Percentiles rank a stretch among this genome's conserved stretches.
These are phyloP conservation scores for Tokudaia muenninki DNA, from an alignment of 2,797 vertebrate species.

Conservation along the genomic window DNA sequence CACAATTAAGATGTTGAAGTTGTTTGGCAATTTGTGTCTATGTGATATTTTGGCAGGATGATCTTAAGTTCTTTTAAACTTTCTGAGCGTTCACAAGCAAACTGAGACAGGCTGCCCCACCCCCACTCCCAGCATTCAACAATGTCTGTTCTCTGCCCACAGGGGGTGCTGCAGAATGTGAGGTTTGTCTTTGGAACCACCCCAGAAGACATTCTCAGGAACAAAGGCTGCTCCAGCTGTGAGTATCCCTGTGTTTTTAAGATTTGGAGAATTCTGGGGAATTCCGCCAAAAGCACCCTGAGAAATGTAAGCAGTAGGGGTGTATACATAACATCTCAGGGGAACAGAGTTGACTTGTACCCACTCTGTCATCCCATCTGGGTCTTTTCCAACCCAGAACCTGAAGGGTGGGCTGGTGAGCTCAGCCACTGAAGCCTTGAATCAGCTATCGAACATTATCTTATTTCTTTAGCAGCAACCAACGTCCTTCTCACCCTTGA, in stretches of 20 bases:
- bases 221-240: conserved; percentile 97
- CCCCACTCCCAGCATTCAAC: background rate
- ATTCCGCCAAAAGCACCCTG: background rate
- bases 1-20: conserved; percentile 64
- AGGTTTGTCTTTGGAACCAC: conserved; percentile 97
- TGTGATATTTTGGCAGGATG: conserved; percentile 56
- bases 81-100: background rate
- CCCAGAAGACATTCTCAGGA: conserved; percentile 94
- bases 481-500: conserved; percentile 93
- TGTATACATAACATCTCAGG: background rate
- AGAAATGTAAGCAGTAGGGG: background rate
- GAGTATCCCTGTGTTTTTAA: conserved; percentile 84
- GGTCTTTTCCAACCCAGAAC: background rate
- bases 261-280: background rate
- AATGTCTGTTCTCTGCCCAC: conserved; percentile 81
- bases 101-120: background rate
- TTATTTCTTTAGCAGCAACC: conserved; percentile 85
- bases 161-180: conserved; percentile 98
- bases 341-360: background rate
- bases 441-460: background rate
- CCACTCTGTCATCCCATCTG: background rate
- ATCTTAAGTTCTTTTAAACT: conserved; percentile 53
- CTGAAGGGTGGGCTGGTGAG: background rate
- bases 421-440: background rate
- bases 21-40: background rate